phyloP scores from a whole-genome alignment of 1,140 invertebrate genomes.

The Sitophilus oryzae region DNA sequence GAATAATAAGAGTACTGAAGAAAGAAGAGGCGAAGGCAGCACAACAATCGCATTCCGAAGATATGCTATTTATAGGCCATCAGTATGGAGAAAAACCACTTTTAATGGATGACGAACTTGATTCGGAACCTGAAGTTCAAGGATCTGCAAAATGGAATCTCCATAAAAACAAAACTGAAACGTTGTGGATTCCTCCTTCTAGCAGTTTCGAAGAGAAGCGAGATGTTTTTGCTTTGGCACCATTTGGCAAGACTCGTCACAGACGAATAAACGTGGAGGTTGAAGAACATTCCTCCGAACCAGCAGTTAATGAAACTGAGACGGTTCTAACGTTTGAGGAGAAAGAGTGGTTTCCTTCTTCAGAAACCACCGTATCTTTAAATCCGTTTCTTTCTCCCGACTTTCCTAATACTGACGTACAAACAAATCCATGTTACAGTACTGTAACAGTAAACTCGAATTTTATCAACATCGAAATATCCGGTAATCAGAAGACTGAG shows the following conservation, averaged over 20 bases:
- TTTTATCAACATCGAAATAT: conserved; percentile 19
- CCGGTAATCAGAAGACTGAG: neutral
- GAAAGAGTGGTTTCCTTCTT: neutral
- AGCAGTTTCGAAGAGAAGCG: conserved; percentile 43
- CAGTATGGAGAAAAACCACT: conserved; percentile 74
- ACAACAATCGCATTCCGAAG: conserved; percentile 38
- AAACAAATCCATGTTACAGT: conserved; percentile 31
- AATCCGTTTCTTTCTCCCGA: conserved; percentile 33
- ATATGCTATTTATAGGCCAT: conserved; percentile 62
- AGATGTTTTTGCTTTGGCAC: conserved; percentile 71
- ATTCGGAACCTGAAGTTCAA: conserved; percentile 53
- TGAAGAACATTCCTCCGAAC: too few species aligned
- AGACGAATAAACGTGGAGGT: conserved; percentile 24
- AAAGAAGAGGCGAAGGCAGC: conserved; percentile 38
- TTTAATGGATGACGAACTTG: conserved; percentile 71
- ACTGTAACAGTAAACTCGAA: conserved; percentile 30
- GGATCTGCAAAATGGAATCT: conserved; percentile 37
- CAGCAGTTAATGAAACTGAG: neutral
- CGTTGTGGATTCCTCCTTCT: conserved; percentile 37
- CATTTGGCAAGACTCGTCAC: conserved; percentile 55
- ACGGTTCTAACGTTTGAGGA: neutral
- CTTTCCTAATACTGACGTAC: conserved; percentile 15
- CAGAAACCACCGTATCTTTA: conserved; percentile 10
- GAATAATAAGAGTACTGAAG: conserved; percentile 40
- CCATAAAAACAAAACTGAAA: conserved; percentile 34